These are phyloP conservation scores for Trachymyrmex septentrionalis DNA, from an alignment of 1,140 invertebrate genomes.

Conservation along the genomic window DNA sequence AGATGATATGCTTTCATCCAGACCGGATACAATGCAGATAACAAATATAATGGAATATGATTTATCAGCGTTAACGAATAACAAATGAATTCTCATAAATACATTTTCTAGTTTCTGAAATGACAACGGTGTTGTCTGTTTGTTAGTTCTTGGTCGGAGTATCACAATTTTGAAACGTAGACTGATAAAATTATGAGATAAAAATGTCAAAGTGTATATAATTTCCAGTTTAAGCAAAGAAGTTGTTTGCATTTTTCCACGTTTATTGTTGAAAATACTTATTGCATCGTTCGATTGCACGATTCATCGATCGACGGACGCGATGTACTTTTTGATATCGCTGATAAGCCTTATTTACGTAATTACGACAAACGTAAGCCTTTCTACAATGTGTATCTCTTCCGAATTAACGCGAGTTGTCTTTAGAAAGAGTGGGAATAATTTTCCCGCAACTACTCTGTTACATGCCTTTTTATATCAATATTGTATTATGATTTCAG, in stretches of 20 bases:
- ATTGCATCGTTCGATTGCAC: not conserved
- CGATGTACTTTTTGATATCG: not conserved
- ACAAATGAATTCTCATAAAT: not conserved
- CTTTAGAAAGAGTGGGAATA: no score
- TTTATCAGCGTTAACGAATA: constrained; percentile 1
- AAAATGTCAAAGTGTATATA: no score
- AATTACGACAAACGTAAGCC: constrained; percentile 5
- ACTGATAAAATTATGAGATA: no score
- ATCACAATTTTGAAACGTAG: no score
- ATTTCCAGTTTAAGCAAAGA: no score
- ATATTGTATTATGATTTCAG: no score
- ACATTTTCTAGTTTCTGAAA: not conserved
- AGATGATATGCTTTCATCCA: not conserved
- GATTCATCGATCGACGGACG: not conserved
- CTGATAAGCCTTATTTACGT: constrained; percentile 12
- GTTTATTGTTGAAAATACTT: constrained; percentile 1
- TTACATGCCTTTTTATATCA: no score
- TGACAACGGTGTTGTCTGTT: not conserved
- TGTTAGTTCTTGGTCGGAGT: not conserved
- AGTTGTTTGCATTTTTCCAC: no score
- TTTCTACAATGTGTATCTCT: not conserved
- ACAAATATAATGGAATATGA: not conserved
- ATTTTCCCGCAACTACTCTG: no score
- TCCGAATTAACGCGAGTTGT: not conserved
- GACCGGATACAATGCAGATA: not conserved